These are phyloP conservation scores for Tridacna crocea DNA, from an alignment of 2,888 invertebrate genomes.

Conservation along the genomic window DNA sequence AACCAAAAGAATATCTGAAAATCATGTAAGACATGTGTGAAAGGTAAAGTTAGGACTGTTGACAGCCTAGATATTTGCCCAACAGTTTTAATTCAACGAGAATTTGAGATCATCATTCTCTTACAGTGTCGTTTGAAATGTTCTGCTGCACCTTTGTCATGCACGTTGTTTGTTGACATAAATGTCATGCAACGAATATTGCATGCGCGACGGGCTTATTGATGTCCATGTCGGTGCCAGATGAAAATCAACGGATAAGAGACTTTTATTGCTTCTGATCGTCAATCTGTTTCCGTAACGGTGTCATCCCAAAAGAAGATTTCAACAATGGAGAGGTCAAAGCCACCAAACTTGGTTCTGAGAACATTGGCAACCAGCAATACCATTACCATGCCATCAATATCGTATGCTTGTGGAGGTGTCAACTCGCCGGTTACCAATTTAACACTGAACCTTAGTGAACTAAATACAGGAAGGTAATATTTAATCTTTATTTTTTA, in stretches of 20 bases:
- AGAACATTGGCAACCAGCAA: constrained; percentile 69
- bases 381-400: constrained; percentile 59
- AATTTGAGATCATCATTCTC: not conserved
- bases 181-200: constrained; percentile 6
- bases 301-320: not conserved
- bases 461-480: constrained; percentile 78
- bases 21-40: constrained; percentile 37
- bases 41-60: constrained; percentile 29
- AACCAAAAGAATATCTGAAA: constrained; percentile 23
- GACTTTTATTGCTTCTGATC: too few relatives aligned
- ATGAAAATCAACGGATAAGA: not conserved
- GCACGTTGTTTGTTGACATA: constrained; percentile 27
- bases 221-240: constrained; percentile 3
- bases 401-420: constrained; percentile 38
- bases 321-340: constrained; percentile 24
- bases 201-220: not conserved
- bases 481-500: not conserved
- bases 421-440: constrained; percentile 77
- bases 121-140: constrained; percentile 12
- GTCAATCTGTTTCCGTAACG: not conserved
- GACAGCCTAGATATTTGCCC: constrained; percentile 30
- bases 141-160: constrained; percentile 21
- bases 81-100: not conserved
- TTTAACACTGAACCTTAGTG: constrained; percentile 76
- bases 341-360: constrained; percentile 59